A percentile compares a stretch with the other conserved stretches of the same genome.
Conservation (phyloP, 2,888 invertebrate species). For the Cryptosula pallasiana region DNA sequence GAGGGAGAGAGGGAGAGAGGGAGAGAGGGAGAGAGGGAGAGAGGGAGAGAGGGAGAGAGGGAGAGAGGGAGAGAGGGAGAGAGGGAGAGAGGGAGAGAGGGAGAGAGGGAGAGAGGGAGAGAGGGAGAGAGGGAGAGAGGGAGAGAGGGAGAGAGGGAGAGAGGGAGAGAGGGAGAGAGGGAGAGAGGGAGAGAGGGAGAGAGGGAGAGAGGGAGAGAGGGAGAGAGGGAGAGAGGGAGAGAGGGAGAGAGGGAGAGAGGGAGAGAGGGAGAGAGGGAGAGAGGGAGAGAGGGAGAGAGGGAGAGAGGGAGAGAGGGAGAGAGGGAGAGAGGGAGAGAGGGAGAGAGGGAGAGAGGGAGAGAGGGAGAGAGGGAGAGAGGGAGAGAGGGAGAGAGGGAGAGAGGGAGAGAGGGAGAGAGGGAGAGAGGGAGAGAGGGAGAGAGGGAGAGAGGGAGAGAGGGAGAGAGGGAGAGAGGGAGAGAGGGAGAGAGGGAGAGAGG, state of each 20-base stretch:
- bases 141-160: constrained; percentile 25
- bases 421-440: constrained; percentile 2
- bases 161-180: constrained; percentile 26
- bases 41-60: not conserved
- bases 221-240: constrained; percentile 2
- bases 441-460: constrained; percentile 2
- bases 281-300: constrained; percentile 2
- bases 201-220: constrained; percentile 2
- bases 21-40: constrained; percentile 2
- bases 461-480: constrained; percentile 2
- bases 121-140: constrained; percentile 25
- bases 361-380: constrained; percentile 2
- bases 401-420: constrained; percentile 2
- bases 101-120: constrained; percentile 23
- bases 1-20: constrained; percentile 17
- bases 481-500: constrained; percentile 2
- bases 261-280: constrained; percentile 2
- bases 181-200: constrained; percentile 25
- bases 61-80: not conserved
- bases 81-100: constrained; percentile 20
- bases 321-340: constrained; percentile 2
- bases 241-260: constrained; percentile 2
- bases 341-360: constrained; percentile 2
- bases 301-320: constrained; percentile 2
- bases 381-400: constrained; percentile 2